Conservation (phyloP, 2,888 invertebrate species). For the Nematopogon swammerdamellus region DNA sequence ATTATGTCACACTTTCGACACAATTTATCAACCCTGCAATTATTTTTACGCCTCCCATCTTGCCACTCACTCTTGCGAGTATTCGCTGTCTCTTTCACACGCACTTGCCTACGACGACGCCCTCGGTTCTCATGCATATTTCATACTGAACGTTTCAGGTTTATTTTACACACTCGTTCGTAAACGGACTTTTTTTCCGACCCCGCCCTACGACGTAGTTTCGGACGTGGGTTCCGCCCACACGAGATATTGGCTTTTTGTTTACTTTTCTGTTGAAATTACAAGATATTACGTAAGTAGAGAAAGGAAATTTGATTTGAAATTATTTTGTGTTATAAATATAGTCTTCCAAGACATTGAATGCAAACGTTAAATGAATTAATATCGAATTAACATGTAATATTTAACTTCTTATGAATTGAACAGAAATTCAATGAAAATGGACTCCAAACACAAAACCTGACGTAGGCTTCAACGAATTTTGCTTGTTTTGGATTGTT, state of each 20-base stretch:
- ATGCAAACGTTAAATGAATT: too few species aligned
- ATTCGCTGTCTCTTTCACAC: neutral
- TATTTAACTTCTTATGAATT: too few species aligned
- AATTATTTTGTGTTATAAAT: too few species aligned
- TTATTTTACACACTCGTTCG: neutral
- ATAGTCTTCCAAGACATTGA: too few species aligned
- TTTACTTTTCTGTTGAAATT: too few species aligned
- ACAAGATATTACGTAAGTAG: too few species aligned
- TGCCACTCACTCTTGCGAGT: neutral
- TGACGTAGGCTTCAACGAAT: too few species aligned
- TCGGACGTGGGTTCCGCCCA: neutral
- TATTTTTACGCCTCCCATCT: conserved; percentile 28
- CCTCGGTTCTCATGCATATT: neutral
- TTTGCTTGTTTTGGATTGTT: too few species aligned
- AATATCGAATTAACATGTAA: too few species aligned
- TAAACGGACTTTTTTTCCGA: neutral
- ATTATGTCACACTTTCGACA: conserved; percentile 34
- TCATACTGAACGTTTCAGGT: neutral
- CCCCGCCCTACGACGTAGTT: neutral
- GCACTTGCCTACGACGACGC: neutral
- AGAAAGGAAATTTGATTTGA: too few species aligned
- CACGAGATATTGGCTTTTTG: neutral
- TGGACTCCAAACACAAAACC: too few species aligned
- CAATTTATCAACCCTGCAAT: conserved; percentile 51
- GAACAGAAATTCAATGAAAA: too few species aligned